A percentile compares a stretch with the other conserved stretches of the same genome.
These are phyloP conservation scores for Sardinella longiceps DNA, from an alignment of 2,797 vertebrate species.

Conservation along the genomic window DNA sequence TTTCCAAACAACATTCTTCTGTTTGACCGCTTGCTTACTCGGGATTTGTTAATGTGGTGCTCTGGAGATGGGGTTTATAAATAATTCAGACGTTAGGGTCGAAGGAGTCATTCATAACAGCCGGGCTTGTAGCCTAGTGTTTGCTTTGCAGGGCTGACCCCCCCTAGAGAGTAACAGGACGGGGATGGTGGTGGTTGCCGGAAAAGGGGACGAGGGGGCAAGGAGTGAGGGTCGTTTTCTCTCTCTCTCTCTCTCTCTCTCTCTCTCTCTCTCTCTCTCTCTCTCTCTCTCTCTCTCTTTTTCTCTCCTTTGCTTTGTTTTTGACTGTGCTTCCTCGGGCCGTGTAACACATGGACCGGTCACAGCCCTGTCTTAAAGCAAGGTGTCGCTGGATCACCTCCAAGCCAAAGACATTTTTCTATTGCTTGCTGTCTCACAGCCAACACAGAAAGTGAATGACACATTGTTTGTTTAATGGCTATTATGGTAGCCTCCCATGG, in stretches of 20 bases:
- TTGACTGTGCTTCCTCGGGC: neutral
- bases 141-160: constrained; percentile 43
- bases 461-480: neutral
- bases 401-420: neutral
- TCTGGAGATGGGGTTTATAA: constrained; percentile 53
- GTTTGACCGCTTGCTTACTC: constrained; percentile 33
- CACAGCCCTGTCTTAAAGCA: neutral
- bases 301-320: neutral
- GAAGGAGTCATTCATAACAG: constrained; percentile 47
- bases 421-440: neutral
- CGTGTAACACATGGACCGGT: neutral
- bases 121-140: constrained; percentile 41
- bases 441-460: neutral
- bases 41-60: constrained; percentile 52
- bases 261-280: no score
- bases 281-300: no score
- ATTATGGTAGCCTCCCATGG: neutral
- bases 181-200: constrained; percentile 5
- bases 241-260: no score
- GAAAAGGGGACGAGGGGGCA: neutral
- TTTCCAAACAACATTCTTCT: constrained; percentile 34
- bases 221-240: neutral
- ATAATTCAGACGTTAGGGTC: constrained; percentile 52
- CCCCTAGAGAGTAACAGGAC: neutral
- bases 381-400: neutral